Evolutionary conservation across 2,888 invertebrate species (phyloP).

Genomic region (Philhelius pedissequus): DNA sequence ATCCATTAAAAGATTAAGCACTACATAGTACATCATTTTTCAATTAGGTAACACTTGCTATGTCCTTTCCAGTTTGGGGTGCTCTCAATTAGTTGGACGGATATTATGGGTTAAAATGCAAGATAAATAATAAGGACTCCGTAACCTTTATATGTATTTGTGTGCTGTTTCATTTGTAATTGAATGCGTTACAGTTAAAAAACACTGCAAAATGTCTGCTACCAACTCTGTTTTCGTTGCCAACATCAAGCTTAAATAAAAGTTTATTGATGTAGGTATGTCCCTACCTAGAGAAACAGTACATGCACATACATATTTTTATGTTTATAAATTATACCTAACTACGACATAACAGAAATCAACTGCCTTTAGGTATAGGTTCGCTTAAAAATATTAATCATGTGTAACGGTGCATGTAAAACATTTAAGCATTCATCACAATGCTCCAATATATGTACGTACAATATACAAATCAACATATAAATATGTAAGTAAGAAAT

Average conservation of each 20-base stretch:
- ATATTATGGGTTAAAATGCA: no score
- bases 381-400: slow-evolving; percentile 33
- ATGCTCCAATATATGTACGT: neutral
- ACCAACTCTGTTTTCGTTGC: neutral
- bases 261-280: neutral
- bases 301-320: no score
- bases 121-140: neutral
- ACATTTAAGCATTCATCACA: slow-evolving; percentile 27
- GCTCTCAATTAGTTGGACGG: neutral
- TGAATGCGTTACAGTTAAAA: neutral
- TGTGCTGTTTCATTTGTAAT: neutral
- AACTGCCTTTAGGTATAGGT: neutral
- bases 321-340: neutral
- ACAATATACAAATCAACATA: neutral
- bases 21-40: neutral
- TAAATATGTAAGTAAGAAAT: neutral
- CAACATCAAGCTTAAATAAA: neutral
- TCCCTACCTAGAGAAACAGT: no score
- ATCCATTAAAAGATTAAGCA: neutral
- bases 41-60: neutral
- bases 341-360: neutral
- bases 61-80: neutral
- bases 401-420: slow-evolving; percentile 52
- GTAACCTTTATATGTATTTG: neutral
- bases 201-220: neutral